Evolutionary conservation across 2,888 invertebrate species (phyloP).

Genomic region (Sinodicranocentrus sp.): DNA sequence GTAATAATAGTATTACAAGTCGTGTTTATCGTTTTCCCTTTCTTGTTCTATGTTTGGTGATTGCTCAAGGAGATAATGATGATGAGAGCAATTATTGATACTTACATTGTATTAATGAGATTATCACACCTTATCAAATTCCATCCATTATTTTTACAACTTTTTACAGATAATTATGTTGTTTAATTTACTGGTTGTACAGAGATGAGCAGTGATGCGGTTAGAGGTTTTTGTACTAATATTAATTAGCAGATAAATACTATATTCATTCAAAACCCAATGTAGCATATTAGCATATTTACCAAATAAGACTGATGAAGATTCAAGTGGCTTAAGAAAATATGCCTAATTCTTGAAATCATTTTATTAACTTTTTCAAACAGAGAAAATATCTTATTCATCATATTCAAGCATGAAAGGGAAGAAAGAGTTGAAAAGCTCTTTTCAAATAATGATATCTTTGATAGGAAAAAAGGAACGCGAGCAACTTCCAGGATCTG

Average conservation of each 20-base stretch:
- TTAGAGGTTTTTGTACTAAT: no score
- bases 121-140: conserved; percentile 54
- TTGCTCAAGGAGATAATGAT: conserved; percentile 62
- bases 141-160: conserved; percentile 23
- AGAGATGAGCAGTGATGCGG: no score
- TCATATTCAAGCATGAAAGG: not conserved
- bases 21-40: conserved; percentile 29
- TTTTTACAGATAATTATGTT: conserved; percentile 12
- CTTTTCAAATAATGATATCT: conserved; percentile 41
- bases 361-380: not conserved
- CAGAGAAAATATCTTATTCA: not conserved
- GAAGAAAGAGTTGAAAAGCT: conserved; percentile 39
- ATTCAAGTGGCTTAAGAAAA: not conserved
- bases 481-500: conserved; percentile 46
- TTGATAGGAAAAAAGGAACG: conserved; percentile 35
- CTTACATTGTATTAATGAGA: conserved; percentile 54
- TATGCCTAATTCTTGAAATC: not conserved
- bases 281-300: not conserved
- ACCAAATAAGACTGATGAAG: not conserved
- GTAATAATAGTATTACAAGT: conserved; percentile 20
- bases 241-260: no score
- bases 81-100: conserved; percentile 59
- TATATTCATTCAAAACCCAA: no score
- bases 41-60: conserved; percentile 33
- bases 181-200: no score